phyloP scores from a whole-genome alignment of 2,797 vertebrate genomes.

The Fundulus diaphanus region DNA sequence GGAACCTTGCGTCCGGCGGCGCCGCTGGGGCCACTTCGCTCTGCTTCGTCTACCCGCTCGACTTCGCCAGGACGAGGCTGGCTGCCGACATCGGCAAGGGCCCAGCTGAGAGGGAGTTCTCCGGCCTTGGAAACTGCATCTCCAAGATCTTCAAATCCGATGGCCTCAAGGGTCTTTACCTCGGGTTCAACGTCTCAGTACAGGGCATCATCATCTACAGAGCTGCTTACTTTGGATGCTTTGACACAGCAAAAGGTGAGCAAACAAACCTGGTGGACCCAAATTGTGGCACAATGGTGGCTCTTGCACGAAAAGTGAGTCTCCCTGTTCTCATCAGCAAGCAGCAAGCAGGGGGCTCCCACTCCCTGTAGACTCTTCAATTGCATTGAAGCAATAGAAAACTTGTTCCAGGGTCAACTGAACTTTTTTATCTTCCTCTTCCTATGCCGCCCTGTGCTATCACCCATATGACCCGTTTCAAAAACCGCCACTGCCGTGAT shows the following conservation, averaged over 20 bases:
- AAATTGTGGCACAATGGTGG: background rate
- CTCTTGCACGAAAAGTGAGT: background rate
- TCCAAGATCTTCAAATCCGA: conserved; percentile 94
- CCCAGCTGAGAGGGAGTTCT: conserved; percentile 88
- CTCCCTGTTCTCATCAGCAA: background rate
- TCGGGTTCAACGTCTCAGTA: conserved; percentile 96
- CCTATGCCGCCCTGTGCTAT: too few species aligned
- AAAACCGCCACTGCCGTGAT: too few species aligned
- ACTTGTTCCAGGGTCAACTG: background rate
- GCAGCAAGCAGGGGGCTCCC: background rate
- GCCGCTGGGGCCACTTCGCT: conserved; percentile 97
- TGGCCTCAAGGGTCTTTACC: conserved; percentile 92
- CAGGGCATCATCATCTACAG: conserved; percentile 99
- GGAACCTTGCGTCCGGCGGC: conserved; percentile 95
- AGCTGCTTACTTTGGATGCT: conserved; percentile 98
- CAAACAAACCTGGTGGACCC: conserved; percentile 1
- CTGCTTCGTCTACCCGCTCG: conserved; percentile 98
- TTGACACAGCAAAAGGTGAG: conserved; percentile 97
- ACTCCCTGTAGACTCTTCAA: background rate
- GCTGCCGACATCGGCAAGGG: conserved; percentile 97
- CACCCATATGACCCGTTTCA: too few species aligned
- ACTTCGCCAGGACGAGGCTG: conserved; percentile 97
- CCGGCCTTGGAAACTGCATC: conserved; percentile 92
- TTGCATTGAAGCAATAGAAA: background rate
- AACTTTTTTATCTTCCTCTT: background rate